These are phyloP conservation scores for Lamellibrachia satsuma DNA, from an alignment of 2,888 invertebrate genomes.

Conservation along the genomic window DNA sequence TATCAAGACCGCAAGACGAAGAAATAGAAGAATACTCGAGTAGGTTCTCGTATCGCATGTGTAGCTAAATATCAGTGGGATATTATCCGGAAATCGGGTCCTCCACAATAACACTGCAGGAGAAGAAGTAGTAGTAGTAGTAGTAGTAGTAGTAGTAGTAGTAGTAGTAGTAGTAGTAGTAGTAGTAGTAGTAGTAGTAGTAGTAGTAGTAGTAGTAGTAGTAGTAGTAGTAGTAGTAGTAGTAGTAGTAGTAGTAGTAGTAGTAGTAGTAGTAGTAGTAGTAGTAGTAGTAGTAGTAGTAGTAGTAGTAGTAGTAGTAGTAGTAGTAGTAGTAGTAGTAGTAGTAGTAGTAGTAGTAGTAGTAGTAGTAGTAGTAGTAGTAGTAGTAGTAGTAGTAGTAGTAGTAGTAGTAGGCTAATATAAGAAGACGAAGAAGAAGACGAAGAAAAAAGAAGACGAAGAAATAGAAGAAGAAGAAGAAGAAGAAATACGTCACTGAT, in stretches of 20 bases:
- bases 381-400: conserved; percentile 23
- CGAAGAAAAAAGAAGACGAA: not conserved
- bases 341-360: conserved; percentile 26
- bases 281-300: conserved; percentile 27
- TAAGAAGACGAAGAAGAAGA: no score
- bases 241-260: conserved; percentile 14
- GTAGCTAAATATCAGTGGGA: no score
- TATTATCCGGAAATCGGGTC: no score
- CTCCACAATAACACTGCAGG: not conserved
- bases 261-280: conserved; percentile 26
- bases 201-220: conserved; percentile 26
- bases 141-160: conserved; percentile 26
- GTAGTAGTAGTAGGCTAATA: no score
- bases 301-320: conserved; percentile 26
- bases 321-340: conserved; percentile 26
- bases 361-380: conserved; percentile 26
- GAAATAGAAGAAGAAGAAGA: conserved; percentile 19
- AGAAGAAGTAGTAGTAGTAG: conserved; percentile 33
- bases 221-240: conserved; percentile 26
- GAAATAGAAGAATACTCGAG: no score
- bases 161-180: conserved; percentile 26
- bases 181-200: conserved; percentile 26
- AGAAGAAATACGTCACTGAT: not conserved
- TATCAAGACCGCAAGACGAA: no score
- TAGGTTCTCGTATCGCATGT: no score